Percentiles rank a stretch among this genome's conserved stretches.
Evolutionary conservation across 30 jellyfish, hydroid and myxozoan species (phyloP).

Genomic region (Cassiopea andromeda): DNA sequence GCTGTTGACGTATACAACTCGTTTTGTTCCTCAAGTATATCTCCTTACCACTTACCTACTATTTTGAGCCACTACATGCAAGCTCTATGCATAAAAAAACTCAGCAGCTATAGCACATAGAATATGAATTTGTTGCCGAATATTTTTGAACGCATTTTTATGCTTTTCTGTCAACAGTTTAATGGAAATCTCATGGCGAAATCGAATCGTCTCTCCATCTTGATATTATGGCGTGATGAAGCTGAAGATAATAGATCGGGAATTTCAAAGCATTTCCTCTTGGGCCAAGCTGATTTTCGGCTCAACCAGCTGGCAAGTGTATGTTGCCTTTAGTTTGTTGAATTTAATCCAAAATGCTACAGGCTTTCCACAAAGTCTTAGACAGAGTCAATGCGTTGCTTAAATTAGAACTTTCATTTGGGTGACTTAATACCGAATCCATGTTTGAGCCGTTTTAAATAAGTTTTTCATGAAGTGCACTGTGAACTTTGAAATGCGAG

Average conservation of each 20-base stretch:
- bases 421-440: too few species aligned
- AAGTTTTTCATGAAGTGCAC: too few species aligned
- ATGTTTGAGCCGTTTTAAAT: too few species aligned
- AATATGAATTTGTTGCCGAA: too few species aligned
- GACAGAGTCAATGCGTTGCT: too few species aligned
- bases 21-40: neutral
- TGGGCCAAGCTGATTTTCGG: constrained; percentile 57
- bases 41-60: neutral
- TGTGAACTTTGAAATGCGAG: neutral
- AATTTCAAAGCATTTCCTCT: constrained; percentile 48
- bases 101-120: neutral
- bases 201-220: constrained; percentile 32
- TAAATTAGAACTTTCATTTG: too few species aligned
- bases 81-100: neutral
- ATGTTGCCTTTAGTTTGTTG: neutral
- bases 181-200: constrained; percentile 64
- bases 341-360: neutral
- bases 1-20: neutral
- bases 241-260: constrained; percentile 53
- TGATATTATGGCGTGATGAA: constrained; percentile 72
- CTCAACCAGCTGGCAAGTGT: constrained; percentile 56
- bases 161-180: neutral
- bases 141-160: too few species aligned
- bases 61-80: neutral
- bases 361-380: too few species aligned